Evolutionary conservation across 1,140 invertebrate genomes (phyloP).

Genomic region (fruit fly (Drosophila melanogaster)): DNA sequence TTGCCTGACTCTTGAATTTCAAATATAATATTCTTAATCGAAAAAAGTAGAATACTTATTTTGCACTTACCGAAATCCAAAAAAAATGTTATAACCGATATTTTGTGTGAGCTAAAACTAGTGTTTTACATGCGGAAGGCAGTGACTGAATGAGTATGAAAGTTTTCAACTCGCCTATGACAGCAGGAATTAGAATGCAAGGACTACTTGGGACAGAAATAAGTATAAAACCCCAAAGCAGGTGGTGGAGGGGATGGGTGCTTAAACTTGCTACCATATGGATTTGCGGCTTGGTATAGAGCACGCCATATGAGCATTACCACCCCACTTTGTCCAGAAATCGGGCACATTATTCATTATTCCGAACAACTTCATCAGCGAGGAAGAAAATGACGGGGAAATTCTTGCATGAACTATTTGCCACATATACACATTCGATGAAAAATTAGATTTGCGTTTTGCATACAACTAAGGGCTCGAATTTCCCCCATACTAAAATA

Average conservation of each 20-base stretch:
- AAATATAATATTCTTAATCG: too few relatives aligned
- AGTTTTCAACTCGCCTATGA: neutral
- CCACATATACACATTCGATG: constrained; percentile 70
- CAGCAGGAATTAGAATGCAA: neutral
- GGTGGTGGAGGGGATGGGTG: neutral
- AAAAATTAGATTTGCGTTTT: constrained; percentile 78
- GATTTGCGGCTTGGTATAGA: constrained; percentile 7
- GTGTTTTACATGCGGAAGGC: neutral
- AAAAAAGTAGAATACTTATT: neutral
- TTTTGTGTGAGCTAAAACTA: neutral
- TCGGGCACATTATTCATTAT: constrained; percentile 72
- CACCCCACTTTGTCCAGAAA: constrained; percentile 1
- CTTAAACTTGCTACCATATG: constrained; percentile 32
- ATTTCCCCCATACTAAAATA: constrained; percentile 21
- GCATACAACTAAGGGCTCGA: constrained; percentile 55
- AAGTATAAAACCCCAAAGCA: neutral
- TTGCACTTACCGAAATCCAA: neutral
- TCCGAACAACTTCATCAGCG: constrained; percentile 53
- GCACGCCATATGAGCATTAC: constrained; percentile 76
- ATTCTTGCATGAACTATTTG: constrained; percentile 34
- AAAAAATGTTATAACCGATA: neutral
- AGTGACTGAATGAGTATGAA: neutral
- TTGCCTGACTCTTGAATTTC: neutral
- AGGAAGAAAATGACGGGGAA: neutral
- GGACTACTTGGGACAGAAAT: constrained; percentile 1